Conservation (phyloP, 2,113 vertebrate species). For the Neogale vison region DNA sequence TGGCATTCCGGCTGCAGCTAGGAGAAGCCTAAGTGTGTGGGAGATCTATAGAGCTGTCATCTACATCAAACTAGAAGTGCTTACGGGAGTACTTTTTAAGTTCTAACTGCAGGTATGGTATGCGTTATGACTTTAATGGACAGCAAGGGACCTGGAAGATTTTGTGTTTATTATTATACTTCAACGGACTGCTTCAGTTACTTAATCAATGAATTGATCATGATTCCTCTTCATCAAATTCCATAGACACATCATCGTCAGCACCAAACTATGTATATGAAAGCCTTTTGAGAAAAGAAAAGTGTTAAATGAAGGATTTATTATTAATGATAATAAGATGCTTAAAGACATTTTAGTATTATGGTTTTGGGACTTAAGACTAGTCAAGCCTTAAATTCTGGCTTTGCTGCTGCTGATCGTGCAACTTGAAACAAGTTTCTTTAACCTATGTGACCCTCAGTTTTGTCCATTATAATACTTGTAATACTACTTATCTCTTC, state of each 20-base stretch:
- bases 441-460: not conserved
- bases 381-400: slow-evolving; percentile 16
- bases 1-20: slow-evolving; percentile 14
- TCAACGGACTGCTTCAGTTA: not conserved
- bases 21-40: not conserved
- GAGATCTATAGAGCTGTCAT: not conserved
- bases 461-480: not conserved
- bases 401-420: not conserved
- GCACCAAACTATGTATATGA: not conserved
- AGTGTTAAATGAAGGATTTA: not conserved
- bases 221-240: not conserved
- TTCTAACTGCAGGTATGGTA: not conserved
- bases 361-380: slow-evolving; percentile 29
- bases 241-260: not conserved
- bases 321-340: not conserved
- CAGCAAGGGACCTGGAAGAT: not conserved
- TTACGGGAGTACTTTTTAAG: not conserved
- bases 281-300: slow-evolving; percentile 17
- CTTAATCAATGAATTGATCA: not conserved
- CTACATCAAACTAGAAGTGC: not conserved
- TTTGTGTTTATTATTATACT: not conserved
- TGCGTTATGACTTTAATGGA: not conserved
- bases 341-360: not conserved
- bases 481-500: not conserved
- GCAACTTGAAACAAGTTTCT: slow-evolving; percentile 1